These are phyloP conservation scores for Lepidochitona cinerea DNA, from an alignment of 2,888 invertebrate genomes.

Conservation along the genomic window DNA sequence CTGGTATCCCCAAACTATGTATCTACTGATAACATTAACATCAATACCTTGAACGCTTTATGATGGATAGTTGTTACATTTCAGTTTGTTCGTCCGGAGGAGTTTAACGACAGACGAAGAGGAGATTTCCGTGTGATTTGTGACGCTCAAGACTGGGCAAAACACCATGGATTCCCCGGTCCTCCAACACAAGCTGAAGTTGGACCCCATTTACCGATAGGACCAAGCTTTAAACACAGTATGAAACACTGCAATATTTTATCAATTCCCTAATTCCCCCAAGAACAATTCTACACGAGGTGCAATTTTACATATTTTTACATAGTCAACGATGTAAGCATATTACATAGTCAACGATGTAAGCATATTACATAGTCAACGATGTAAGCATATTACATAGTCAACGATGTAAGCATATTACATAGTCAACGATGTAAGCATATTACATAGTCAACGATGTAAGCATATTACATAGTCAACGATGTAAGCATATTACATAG, in stretches of 20 bases:
- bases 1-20: too few relatives aligned
- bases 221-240: slow-evolving; percentile 25
- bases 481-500: too few relatives aligned
- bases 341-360: too few relatives aligned
- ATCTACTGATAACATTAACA: background rate
- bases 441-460: too few relatives aligned
- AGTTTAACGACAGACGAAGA: slow-evolving; percentile 13
- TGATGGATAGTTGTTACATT: background rate
- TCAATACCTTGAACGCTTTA: background rate
- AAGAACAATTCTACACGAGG: too few relatives aligned
- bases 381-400: too few relatives aligned
- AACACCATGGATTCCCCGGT: slow-evolving; percentile 24
- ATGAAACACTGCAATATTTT: background rate
- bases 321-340: too few relatives aligned
- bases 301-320: background rate
- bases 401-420: too few relatives aligned
- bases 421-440: too few relatives aligned
- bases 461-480: too few relatives aligned
- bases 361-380: too few relatives aligned
- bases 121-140: slow-evolving; percentile 28
- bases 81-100: background rate
- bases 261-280: too few relatives aligned
- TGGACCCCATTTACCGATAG: slow-evolving; percentile 35
- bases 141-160: slow-evolving; percentile 26
- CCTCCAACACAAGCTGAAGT: slow-evolving; percentile 32